Conservation (phyloP, 2,888 invertebrate species). For the Colostygia pectinataria region DNA sequence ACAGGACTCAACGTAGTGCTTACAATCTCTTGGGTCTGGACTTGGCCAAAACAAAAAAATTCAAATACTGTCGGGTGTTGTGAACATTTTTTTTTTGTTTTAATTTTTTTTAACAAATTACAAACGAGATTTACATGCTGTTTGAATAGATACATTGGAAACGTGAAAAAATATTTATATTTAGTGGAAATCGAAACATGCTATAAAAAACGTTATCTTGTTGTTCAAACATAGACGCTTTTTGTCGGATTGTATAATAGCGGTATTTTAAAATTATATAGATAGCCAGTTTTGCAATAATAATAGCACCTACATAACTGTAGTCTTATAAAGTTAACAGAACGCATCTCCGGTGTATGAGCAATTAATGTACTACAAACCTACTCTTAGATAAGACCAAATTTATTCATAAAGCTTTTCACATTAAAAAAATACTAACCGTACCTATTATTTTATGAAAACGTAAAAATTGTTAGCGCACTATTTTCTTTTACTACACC, state of each 20-base stretch:
- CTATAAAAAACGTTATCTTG: background rate
- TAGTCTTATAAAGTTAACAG: slow-evolving; percentile 47
- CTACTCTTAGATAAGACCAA: slow-evolving; percentile 2
- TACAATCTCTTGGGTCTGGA: no score
- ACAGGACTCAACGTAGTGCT: no score
- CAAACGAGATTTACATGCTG: no score
- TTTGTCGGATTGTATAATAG: slow-evolving; percentile 12
- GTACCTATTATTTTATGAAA: no score
- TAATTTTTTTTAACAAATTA: no score
- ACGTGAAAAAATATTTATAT: background rate
- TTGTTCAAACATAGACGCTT: slow-evolving; percentile 1
- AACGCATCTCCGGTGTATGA: slow-evolving; percentile 55
- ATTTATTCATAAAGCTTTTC: background rate
- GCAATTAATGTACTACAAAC: slow-evolving; percentile 27
- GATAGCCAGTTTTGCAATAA: slow-evolving; percentile 31
- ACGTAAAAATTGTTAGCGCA: no score
- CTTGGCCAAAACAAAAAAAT: no score
- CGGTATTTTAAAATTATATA: slow-evolving; percentile 20
- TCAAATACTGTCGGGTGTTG: no score
- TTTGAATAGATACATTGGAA: no score
- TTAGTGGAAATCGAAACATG: background rate
- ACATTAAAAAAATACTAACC: background rate
- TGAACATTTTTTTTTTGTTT: no score
- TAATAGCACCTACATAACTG: slow-evolving; percentile 32
- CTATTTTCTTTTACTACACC: no score